Conservation (phyloP, 2,113 vertebrate species). For the Heterochromis multidens region DNA sequence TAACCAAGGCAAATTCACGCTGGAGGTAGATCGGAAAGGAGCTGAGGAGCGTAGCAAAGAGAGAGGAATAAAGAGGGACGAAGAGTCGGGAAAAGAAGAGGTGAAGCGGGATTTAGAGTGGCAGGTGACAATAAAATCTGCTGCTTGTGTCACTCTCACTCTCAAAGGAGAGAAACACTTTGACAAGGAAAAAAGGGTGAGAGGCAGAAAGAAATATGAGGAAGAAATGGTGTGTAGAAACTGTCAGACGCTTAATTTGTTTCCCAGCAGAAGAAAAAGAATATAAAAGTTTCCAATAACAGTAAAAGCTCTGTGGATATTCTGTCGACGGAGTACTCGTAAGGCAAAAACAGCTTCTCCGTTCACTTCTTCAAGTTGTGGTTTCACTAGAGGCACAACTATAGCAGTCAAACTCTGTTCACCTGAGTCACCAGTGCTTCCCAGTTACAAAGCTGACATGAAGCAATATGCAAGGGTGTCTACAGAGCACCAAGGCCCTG, state of each 20-base stretch:
- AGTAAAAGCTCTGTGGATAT: not conserved
- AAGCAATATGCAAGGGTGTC: not conserved
- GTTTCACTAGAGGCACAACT: not conserved
- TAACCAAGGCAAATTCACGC: conserved; percentile 33
- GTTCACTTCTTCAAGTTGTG: too few species aligned
- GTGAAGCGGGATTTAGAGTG: conserved; percentile 1
- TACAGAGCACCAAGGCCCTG: not conserved
- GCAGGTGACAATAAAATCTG: conserved; percentile 41
- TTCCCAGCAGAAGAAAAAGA: not conserved
- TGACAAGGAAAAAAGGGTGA: not conserved
- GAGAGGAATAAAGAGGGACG: not conserved
- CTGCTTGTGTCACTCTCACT: conserved; percentile 10
- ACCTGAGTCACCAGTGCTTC: not conserved
- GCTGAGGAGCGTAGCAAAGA: not conserved
- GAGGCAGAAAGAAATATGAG: not conserved
- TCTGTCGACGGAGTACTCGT: not conserved
- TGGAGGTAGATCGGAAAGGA: conserved; percentile 14
- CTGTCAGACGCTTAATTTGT: not conserved
- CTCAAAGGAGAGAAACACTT: not conserved
- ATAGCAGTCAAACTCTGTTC: not conserved
- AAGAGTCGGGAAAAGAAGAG: not conserved
- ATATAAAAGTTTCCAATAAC: not conserved
- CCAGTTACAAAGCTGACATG: not conserved
- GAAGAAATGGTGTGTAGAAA: not conserved
- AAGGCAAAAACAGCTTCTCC: not conserved